Conservation (phyloP, 2,113 vertebrate species). For the Globicephala melas region DNA sequence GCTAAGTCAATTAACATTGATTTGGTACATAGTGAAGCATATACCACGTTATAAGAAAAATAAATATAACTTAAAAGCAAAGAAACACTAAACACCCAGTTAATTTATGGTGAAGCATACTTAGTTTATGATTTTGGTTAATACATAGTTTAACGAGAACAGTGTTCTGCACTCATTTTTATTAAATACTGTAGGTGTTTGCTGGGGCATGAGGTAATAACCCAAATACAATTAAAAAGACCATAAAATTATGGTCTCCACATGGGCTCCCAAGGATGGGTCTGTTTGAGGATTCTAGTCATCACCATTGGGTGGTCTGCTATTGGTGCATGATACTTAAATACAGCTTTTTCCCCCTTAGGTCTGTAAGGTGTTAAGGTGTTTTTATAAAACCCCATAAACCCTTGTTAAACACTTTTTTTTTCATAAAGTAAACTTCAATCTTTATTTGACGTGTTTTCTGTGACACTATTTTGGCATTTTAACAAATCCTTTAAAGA, state of each 20-base stretch:
- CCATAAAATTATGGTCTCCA: slow-evolving; percentile 68
- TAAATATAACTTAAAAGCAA: slow-evolving; percentile 74
- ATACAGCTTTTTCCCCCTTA: slow-evolving; percentile 74
- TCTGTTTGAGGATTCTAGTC: slow-evolving; percentile 76
- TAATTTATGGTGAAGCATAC: slow-evolving; percentile 72
- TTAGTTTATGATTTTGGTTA: slow-evolving; percentile 77
- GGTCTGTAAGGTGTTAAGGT: slow-evolving; percentile 83
- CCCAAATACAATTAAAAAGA: slow-evolving; percentile 80
- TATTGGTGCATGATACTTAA: slow-evolving; percentile 76
- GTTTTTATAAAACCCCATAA: slow-evolving; percentile 83
- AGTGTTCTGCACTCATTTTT: slow-evolving; percentile 70
- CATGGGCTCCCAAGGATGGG: slow-evolving; percentile 68
- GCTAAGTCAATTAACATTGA: slow-evolving; percentile 51
- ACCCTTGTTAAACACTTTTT: slow-evolving; percentile 80
- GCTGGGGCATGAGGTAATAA: slow-evolving; percentile 74
- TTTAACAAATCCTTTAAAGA: slow-evolving; percentile 78
- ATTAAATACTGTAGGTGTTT: slow-evolving; percentile 74
- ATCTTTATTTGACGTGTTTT: slow-evolving; percentile 78
- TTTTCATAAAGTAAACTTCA: slow-evolving; percentile 79
- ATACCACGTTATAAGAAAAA: slow-evolving; percentile 65
- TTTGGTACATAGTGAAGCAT: slow-evolving; percentile 27
- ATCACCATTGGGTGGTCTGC: slow-evolving; percentile 81
- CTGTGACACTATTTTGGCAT: slow-evolving; percentile 76
- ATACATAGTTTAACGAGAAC: slow-evolving; percentile 68
- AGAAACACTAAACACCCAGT: slow-evolving; percentile 75